Conservation (phyloP, 2,888 invertebrate genomes). For the Ganaspis brasiliensis region DNA sequence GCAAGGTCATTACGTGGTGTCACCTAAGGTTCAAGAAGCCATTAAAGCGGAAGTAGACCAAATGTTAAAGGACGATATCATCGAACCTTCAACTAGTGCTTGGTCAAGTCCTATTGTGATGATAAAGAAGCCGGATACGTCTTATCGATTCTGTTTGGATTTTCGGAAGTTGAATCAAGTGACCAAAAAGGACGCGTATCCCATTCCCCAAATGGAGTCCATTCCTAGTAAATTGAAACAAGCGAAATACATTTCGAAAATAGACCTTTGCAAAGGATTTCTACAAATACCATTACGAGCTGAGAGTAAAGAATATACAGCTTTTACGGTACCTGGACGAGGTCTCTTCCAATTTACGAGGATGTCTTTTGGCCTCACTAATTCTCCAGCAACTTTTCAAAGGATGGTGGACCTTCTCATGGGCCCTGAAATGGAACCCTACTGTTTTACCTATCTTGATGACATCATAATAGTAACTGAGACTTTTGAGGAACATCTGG, state of each 20-base stretch:
- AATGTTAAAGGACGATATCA: slow-evolving; percentile 67
- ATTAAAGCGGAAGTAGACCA: slow-evolving; percentile 52
- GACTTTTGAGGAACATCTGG: slow-evolving; percentile 52
- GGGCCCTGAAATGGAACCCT: slow-evolving; percentile 51
- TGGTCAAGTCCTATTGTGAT: slow-evolving; percentile 66
- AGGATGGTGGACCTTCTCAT: slow-evolving; percentile 50
- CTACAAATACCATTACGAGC: too few species aligned
- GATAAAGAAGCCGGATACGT: slow-evolving; percentile 63
- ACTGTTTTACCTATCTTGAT: slow-evolving; percentile 55
- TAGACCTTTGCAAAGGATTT: slow-evolving; percentile 62
- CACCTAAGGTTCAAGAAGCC: neutral
- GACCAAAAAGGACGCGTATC: slow-evolving; percentile 69
- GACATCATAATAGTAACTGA: slow-evolving; percentile 55
- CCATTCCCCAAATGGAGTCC: slow-evolving; percentile 66
- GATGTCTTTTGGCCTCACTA: slow-evolving; percentile 56
- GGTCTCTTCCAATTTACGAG: slow-evolving; percentile 53
- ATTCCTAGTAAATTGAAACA: slow-evolving; percentile 67
- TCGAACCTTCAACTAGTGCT: slow-evolving; percentile 47
- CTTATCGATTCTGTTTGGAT: slow-evolving; percentile 37
- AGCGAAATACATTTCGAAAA: slow-evolving; percentile 68
- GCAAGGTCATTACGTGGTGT: neutral
- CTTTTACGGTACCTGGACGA: slow-evolving; percentile 52
- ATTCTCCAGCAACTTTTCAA: slow-evolving; percentile 58
- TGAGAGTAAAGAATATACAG: neutral
- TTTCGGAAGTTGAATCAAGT: too few species aligned